These are phyloP conservation scores for Phataginus tricuspis DNA, from an alignment of 2,797 vertebrate species.

Conservation along the genomic window DNA sequence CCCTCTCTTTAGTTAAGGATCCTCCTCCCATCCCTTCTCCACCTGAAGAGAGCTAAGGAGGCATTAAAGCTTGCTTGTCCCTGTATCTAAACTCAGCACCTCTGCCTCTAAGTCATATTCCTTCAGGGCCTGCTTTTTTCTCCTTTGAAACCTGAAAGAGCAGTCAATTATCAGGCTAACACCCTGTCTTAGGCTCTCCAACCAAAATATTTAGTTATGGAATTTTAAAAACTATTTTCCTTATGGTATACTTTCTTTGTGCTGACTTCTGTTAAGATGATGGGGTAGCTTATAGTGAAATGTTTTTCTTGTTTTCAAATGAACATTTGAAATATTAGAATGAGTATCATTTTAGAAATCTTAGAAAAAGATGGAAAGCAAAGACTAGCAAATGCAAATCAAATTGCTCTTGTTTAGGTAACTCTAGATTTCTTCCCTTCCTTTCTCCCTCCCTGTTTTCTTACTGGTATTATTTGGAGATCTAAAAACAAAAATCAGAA, in stretches of 20 bases:
- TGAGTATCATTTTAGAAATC: constrained; percentile 28
- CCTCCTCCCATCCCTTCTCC: neutral
- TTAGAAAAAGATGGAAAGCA: constrained; percentile 17
- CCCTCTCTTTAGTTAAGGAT: neutral
- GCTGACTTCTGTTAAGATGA: neutral
- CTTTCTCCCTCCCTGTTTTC: neutral
- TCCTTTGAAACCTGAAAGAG: neutral
- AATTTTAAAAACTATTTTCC: neutral
- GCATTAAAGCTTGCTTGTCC: neutral
- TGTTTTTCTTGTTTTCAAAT: constrained; percentile 42
- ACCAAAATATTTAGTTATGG: neutral
- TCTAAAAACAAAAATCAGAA: neutral
- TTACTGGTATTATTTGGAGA: neutral
- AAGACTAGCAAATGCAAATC: constrained; percentile 34
- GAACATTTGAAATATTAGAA: constrained; percentile 4
- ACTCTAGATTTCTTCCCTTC: neutral
- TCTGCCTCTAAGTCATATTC: neutral
- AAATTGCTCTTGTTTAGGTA: neutral
- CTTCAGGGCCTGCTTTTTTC: neutral
- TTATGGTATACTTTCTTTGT: neutral
- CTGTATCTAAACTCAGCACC: neutral
- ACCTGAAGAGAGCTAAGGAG: neutral
- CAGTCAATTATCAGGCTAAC: neutral
- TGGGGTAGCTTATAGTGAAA: no score
- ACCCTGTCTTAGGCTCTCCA: neutral